A percentile compares a stretch with the other conserved stretches of the same genome.
These are phyloP conservation scores for Vandiemenella viatica DNA, from an alignment of 2,888 invertebrate genomes.

Conservation along the genomic window DNA sequence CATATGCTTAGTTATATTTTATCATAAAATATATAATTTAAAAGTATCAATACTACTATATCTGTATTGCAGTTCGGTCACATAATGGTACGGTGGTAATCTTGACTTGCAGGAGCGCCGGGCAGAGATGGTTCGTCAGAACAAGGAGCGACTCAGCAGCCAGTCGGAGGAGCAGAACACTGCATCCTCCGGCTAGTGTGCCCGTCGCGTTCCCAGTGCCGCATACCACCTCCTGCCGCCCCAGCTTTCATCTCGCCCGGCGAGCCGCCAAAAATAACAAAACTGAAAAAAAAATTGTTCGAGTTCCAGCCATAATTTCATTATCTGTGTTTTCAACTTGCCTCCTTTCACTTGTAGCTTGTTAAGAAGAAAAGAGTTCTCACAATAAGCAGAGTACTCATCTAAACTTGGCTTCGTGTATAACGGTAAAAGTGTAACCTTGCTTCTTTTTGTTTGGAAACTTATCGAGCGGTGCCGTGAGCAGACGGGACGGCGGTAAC, in stretches of 20 bases:
- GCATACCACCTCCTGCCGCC: slow-evolving; percentile 3
- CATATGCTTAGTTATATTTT: no score
- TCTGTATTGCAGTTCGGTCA: no score
- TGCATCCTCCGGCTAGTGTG: slow-evolving; percentile 49
- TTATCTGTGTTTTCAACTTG: slow-evolving; percentile 11
- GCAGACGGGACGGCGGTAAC: not conserved
- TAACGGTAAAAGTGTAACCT: not conserved
- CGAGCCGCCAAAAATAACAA: slow-evolving; percentile 8
- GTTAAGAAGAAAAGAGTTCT: slow-evolving; percentile 5
- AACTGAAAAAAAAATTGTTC: no score
- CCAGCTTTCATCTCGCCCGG: slow-evolving; percentile 3
- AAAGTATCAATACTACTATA: no score
- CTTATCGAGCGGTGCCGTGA: slow-evolving; percentile 3
- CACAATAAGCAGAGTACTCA: slow-evolving; percentile 5
- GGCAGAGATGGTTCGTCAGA: slow-evolving; percentile 80
- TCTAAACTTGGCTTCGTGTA: slow-evolving; percentile 2
- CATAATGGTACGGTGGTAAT: no score
- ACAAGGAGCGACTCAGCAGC: slow-evolving; percentile 54
- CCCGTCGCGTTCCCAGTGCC: no score
- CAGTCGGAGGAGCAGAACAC: slow-evolving; percentile 30
- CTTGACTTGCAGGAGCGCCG: slow-evolving; percentile 77
- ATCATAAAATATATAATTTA: no score
- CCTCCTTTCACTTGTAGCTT: slow-evolving; percentile 10
- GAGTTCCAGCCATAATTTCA: no score
- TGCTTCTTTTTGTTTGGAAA: slow-evolving; percentile 13